phyloP scores from a whole-genome alignment of 2,113 vertebrate species.

The Heterocephalus glaber region DNA sequence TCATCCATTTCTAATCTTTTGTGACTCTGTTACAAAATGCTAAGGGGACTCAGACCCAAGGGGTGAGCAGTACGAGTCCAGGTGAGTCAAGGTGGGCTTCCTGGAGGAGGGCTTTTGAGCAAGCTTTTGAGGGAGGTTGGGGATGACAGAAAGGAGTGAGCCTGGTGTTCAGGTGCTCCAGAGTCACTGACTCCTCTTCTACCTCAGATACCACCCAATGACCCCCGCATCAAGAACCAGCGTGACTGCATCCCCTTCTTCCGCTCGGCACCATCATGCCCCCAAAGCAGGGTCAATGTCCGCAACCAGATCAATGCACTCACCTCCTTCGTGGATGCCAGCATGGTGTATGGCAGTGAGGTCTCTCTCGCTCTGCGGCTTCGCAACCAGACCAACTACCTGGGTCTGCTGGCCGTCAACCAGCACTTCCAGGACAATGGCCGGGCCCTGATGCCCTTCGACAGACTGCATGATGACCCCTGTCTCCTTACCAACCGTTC shows the following conservation, averaged over 20 bases:
- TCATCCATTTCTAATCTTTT: background rate
- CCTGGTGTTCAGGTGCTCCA: background rate
- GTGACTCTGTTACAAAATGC: background rate
- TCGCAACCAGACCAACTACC: conserved; percentile 81
- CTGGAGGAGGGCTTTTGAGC: background rate
- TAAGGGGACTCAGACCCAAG: background rate
- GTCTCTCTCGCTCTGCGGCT: conserved; percentile 79
- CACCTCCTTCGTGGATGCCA: conserved; percentile 92
- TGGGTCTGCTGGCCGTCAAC: conserved; percentile 90
- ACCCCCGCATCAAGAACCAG: conserved; percentile 82
- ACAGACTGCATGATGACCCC: conserved; percentile 52
- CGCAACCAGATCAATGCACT: conserved; percentile 91
- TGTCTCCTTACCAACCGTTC: conserved; percentile 70
- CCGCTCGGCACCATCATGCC: conserved; percentile 85
- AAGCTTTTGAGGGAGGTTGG: background rate
- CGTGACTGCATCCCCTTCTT: conserved; percentile 88
- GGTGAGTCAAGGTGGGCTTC: conserved; percentile 1
- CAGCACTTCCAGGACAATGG: conserved; percentile 83
- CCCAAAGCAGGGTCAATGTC: conserved; percentile 24
- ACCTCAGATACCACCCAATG: conserved; percentile 87
- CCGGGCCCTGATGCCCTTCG: conserved; percentile 87
- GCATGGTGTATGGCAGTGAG: conserved; percentile 92
- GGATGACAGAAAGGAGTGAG: background rate
- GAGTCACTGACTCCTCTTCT: background rate
- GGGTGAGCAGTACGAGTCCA: background rate